phyloP scores from a whole-genome alignment of 2,888 invertebrate species.

The Silvanus unidentatus region DNA sequence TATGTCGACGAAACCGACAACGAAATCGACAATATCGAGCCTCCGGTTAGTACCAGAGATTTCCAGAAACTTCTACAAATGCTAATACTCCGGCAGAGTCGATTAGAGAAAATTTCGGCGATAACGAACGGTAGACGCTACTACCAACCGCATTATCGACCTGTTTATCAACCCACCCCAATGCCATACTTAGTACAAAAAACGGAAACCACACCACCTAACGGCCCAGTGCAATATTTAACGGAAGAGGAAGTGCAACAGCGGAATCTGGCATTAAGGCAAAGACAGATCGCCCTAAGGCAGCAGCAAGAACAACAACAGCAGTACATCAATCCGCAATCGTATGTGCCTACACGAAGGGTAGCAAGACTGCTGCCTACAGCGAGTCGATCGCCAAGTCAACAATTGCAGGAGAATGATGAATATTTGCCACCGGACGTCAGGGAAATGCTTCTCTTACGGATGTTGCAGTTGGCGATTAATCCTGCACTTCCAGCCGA shows the following conservation, averaged over 20 bases:
- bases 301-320: constrained; percentile 16
- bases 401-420: constrained; percentile 36
- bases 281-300: constrained; percentile 11
- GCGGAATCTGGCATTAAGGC: constrained; percentile 8
- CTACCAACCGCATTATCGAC: constrained; percentile 11
- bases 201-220: constrained; percentile 8
- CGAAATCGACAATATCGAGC: constrained; percentile 56
- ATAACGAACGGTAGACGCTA: constrained; percentile 39
- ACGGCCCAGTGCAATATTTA: constrained; percentile 22
- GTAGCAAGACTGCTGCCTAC: constrained; percentile 33
- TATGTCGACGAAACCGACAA: constrained; percentile 34
- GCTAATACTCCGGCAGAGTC: constrained; percentile 58
- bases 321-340: constrained; percentile 25
- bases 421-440: constrained; percentile 65
- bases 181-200: constrained; percentile 25
- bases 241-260: constrained; percentile 17
- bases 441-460: constrained; percentile 62
- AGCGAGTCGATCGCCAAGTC: constrained; percentile 5
- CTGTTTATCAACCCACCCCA: constrained; percentile 19
- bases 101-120: constrained; percentile 53
- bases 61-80: constrained; percentile 62
- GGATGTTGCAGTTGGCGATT: constrained; percentile 68
- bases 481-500: constrained; percentile 52
- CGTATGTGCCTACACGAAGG: constrained; percentile 36
- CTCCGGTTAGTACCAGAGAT: constrained; percentile 66